Evolutionary conservation across 1,140 invertebrate species (phyloP), one percentile per base, ranked within the genome.

Genomic region (Papilio helenus): DNA sequence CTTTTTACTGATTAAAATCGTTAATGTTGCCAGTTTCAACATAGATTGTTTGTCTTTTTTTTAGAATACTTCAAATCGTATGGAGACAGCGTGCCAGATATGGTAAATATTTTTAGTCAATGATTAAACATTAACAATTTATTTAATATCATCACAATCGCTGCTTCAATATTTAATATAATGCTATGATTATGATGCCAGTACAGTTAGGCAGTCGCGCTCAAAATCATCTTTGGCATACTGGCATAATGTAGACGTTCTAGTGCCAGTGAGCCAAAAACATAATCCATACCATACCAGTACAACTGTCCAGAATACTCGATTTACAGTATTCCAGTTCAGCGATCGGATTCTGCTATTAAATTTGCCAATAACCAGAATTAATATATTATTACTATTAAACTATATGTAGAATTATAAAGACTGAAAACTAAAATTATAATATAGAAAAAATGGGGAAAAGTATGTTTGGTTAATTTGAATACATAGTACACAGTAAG

Each of bases 41-140:
- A 26, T 73, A 44, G 18, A 49, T 58, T 73, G 71, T 55, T 76
- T 23, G 29, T 82, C 79, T 80, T 76, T 58, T 73, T 89, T 86
- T 68, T 82, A 89, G 88, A 86, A 58, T 89, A 88, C 65, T 72
- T 87, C 23, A 80, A 79, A 23, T 82, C 84, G 26, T 85, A 86
- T 26, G 76, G 77, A 4, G 85, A 84, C n/a, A 84, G 71, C 55
- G 71, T 83, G 16, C 76, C 84, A 0, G 84, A 78, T 29, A 79
- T 80, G 76, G 82, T 85, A 86, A 84, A 77, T 81, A 61, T 61
- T 61, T 61, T 61, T 12, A 61, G 18, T 55, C 1, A 55, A n/a
- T 55, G 9, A 55, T 18, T 20, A 55, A 55, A 18, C 1, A 55
- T 55, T 20, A 20, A 55, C 51, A 8, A 55, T 55, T 18, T 5